Evolutionary conservation across 2,797 vertebrate genomes (phyloP).

Genomic region (Gymnodraco acuticeps): DNA sequence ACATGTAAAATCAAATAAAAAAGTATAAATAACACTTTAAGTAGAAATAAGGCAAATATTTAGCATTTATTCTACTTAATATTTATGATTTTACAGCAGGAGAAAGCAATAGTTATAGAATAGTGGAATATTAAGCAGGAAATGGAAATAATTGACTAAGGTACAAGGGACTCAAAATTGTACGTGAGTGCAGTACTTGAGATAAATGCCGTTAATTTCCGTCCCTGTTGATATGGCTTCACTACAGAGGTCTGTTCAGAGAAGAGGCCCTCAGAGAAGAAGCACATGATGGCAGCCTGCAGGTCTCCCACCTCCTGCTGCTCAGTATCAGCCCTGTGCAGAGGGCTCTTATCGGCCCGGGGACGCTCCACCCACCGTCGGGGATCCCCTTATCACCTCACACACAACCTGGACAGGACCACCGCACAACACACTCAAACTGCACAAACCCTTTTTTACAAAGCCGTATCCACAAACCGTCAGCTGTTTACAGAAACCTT

Average conservation of each 20-base stretch:
- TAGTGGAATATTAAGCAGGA: background rate
- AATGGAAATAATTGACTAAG: background rate
- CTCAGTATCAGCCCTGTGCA: constrained; percentile 82
- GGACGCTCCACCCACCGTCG: constrained; percentile 81
- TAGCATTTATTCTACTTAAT: background rate
- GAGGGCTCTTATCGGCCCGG: constrained; percentile 78
- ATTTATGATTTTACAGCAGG: background rate
- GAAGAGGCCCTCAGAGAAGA: constrained; percentile 57
- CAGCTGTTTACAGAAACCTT: constrained; percentile 35
- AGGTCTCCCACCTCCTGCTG: constrained; percentile 67
- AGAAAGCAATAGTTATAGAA: background rate
- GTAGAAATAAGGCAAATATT: background rate
- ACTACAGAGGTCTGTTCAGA: constrained; percentile 31
- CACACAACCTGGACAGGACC: constrained; percentile 66
- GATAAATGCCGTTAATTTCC: background rate
- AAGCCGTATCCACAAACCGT: constrained; percentile 45
- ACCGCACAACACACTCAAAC: constrained; percentile 29
- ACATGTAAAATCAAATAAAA: no score
- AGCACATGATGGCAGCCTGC: constrained; percentile 49
- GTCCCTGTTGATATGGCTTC: background rate
- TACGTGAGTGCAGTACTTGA: background rate
- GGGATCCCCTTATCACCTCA: constrained; percentile 83
- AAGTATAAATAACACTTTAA: no score
- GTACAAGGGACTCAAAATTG: background rate
- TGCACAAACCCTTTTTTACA: constrained; percentile 40